phyloP scores from a whole-genome alignment of 2,797 vertebrate species.

The Craterocephalus amniculus region DNA sequence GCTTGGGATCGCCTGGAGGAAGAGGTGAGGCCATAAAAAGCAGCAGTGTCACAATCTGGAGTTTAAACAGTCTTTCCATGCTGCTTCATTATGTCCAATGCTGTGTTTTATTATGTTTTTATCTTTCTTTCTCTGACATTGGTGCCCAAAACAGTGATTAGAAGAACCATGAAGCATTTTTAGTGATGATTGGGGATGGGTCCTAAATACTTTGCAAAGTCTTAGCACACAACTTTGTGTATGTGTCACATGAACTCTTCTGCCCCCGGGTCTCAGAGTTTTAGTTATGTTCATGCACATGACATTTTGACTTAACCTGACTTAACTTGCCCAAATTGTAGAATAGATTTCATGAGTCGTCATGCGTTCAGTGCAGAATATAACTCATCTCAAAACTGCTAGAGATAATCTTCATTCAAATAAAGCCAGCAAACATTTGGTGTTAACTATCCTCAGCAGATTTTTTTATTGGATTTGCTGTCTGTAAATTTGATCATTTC shows the following conservation, averaged over 20 bases:
- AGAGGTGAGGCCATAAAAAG: constrained; percentile 70
- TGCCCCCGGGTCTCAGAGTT: neutral
- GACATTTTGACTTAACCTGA: neutral
- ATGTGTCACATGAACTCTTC: no score
- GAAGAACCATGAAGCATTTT: neutral
- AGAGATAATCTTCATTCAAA: neutral
- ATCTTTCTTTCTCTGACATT: neutral
- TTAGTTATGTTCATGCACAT: neutral
- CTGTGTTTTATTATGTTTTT: neutral
- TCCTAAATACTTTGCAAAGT: neutral
- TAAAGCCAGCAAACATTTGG: neutral
- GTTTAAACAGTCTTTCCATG: neutral
- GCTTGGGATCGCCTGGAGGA: constrained; percentile 79
- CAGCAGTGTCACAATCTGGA: neutral
- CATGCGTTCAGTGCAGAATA: neutral
- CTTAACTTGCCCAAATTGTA: neutral
- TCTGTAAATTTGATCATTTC: no score
- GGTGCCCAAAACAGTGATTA: neutral
- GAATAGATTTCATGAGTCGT: neutral
- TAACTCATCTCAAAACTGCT: neutral
- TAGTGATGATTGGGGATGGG: neutral
- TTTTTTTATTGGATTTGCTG: no score
- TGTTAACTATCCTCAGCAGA: no score
- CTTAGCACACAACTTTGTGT: neutral
- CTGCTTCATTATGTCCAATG: neutral